Percentiles rank a stretch among this genome's conserved stretches.
Evolutionary conservation across 2,888 invertebrate species (phyloP).

Genomic region (Drosophila neonasuta): DNA sequence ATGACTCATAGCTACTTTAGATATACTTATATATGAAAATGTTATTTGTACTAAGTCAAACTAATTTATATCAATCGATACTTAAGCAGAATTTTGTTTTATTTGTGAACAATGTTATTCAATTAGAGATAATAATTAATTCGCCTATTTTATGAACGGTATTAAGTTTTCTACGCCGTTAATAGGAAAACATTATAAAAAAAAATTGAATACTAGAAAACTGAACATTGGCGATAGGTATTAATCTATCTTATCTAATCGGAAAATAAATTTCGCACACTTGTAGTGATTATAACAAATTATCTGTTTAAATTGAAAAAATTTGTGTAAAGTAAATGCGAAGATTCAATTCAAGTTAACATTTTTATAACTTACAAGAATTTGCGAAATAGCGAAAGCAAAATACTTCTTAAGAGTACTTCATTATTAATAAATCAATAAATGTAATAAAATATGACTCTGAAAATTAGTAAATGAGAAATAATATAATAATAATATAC

Average conservation of each 20-base stretch:
- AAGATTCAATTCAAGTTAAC: too few relatives aligned
- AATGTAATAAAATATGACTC: too few relatives aligned
- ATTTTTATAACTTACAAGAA: too few relatives aligned
- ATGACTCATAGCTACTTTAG: conserved; percentile 26
- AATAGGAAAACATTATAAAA: background rate
- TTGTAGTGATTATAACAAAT: background rate
- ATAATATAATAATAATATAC: too few relatives aligned
- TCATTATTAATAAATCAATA: too few relatives aligned
- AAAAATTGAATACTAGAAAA: background rate
- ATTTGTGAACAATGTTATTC: background rate
- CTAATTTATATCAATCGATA: background rate
- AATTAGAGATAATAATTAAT: conserved; percentile 15
- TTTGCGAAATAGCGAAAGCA: too few relatives aligned
- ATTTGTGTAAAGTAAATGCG: too few relatives aligned
- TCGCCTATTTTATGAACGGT: background rate
- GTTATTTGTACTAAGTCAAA: background rate
- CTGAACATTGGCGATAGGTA: background rate
- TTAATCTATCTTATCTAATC: conserved; percentile 8
- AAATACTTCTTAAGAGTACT: too few relatives aligned
- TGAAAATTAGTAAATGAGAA: background rate
- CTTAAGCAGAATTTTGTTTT: background rate
- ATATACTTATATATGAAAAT: background rate
- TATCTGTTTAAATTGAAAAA: background rate
- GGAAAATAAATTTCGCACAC: background rate
- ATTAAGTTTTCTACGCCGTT: conserved; percentile 2